Percentiles rank a stretch among this genome's conserved stretches.
Evolutionary conservation across 2,888 invertebrate species (phyloP).

Genomic region (Pristionchus maxplancki): DNA sequence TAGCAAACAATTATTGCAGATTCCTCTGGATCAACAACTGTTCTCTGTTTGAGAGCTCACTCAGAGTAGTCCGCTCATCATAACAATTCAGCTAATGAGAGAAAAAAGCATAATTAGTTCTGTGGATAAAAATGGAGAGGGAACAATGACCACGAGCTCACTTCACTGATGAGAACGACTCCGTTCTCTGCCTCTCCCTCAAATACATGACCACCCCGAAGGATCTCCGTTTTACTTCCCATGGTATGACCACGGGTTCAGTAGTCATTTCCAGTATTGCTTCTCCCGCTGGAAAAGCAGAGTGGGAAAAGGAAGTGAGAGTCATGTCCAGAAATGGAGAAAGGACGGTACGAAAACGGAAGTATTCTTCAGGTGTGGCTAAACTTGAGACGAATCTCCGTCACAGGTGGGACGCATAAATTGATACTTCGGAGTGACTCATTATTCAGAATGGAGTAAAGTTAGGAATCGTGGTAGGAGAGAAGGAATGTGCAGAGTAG

Average conservation of each 20-base stretch:
- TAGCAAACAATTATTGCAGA: background rate
- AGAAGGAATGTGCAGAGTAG: background rate
- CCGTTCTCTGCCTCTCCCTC: no score
- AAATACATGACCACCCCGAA: background rate
- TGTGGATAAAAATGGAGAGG: background rate
- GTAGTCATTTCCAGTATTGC: slow-evolving; percentile 12
- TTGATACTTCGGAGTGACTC: background rate
- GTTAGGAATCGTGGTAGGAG: background rate
- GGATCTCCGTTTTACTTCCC: background rate
- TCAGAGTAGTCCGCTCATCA: background rate
- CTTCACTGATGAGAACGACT: background rate
- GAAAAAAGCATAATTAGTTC: background rate
- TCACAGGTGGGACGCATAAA: background rate
- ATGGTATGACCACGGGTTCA: background rate
- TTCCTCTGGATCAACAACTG: background rate
- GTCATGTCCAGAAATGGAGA: slow-evolving; percentile 11
- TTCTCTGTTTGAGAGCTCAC: background rate
- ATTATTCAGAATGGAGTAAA: background rate
- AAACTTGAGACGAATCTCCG: background rate
- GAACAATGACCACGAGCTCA: background rate
- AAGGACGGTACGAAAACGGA: background rate
- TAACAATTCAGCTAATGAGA: background rate
- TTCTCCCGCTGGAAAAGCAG: background rate
- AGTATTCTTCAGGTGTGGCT: background rate
- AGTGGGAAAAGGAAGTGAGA: slow-evolving; percentile 2